Percentiles rank a stretch among this genome's conserved stretches.
Conservation (phyloP, 2,113 vertebrate species). For the Lepus europaeus region DNA sequence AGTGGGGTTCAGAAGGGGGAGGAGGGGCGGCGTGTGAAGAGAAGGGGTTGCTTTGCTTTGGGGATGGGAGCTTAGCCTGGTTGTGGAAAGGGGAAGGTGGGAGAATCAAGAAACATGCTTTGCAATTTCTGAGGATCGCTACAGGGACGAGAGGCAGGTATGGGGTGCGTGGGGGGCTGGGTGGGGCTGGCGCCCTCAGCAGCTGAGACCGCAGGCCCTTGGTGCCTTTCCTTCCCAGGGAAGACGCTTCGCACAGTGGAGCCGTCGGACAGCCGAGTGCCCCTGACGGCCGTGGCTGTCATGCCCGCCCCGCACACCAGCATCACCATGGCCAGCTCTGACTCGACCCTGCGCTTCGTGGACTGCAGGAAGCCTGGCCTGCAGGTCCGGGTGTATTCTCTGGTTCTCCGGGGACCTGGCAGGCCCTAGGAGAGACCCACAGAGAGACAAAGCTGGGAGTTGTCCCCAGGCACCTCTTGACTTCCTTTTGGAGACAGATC, state of each 20-base stretch:
- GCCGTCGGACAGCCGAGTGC: slow-evolving; percentile 93
- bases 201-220: neutral
- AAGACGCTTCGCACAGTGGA: slow-evolving; percentile 95
- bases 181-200: neutral
- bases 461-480: neutral
- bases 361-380: slow-evolving; percentile 96
- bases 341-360: slow-evolving; percentile 97
- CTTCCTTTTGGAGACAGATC: neutral
- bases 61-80: neutral
- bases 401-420: neutral
- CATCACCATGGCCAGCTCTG: slow-evolving; percentile 94
- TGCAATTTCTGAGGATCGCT: neutral
- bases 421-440: neutral
- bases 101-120: neutral
- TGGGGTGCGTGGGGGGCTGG: neutral
- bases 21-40: neutral
- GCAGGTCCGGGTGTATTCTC: slow-evolving; percentile 88
- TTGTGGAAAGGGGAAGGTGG: neutral
- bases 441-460: neutral
- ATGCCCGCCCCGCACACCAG: slow-evolving; percentile 97
- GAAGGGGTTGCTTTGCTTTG: neutral
- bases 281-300: slow-evolving; percentile 95
- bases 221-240: slow-evolving; percentile 84
- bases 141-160: neutral
- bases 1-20: neutral